Evolutionary conservation across 1,140 invertebrate species (phyloP), one percentile per base, ranked within the genome.

Genomic region (Heliconius nattereri): DNA sequence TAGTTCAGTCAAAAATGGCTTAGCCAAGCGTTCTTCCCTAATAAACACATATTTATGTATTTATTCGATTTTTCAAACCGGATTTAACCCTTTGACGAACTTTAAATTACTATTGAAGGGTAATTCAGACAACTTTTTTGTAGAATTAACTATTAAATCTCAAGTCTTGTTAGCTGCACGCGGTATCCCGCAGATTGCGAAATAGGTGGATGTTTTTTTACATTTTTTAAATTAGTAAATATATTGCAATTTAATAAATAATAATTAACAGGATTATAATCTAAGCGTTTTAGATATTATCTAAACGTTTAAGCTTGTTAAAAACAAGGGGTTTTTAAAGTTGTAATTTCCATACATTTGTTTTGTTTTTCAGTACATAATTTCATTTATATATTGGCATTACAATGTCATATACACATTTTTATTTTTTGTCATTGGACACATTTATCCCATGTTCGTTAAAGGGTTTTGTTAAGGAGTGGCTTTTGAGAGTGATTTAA

Each of bases 1-100:
- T 57, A 78, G 73, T 78, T 78, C 66, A 74, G 77, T 82, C 60
- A 16, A 54, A 78, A 80, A 29, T 74, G 84, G 84, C 84, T 78
- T 84, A 85, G 84, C 84, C 81, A 78, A 73, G 29, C 66, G 20
- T 60, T 49, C 37, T 72, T 52, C 29, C 23, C 45, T 11, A 2
- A 66, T 6, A 23, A 57, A 57, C 23, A 23, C 19, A 54, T 8
- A n/a, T 54, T 57, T n/a, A n/a, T 57, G 20, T 11, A n/a, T 23
- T 57, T 57, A 7, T 66, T 45, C 13, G 13, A 45, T 29, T 1
- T 7, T 29, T 26, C 29, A 29, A 13, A 66, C 6, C n/a, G 2
- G 9, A 26, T 66, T 66, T 29, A 29, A 66, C 60, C 60, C 23
- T 66, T 66, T 66, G 29, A 66, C 26, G 60, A 66, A 19, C 3